phyloP scores from a whole-genome alignment of 1,140 invertebrate genomes.

The Pachyrhynchus sulphureomaculatus region DNA sequence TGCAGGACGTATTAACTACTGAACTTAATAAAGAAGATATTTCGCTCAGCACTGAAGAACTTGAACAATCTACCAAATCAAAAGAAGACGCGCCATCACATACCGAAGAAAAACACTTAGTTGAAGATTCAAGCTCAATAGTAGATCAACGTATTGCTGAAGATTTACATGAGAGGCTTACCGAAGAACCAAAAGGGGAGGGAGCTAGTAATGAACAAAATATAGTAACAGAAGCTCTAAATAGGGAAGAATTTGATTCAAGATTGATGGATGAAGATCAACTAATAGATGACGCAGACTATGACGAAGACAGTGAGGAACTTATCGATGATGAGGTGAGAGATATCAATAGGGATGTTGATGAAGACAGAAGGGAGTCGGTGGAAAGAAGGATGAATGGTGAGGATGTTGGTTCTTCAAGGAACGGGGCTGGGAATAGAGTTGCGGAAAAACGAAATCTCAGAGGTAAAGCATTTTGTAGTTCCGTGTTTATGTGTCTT shows the following conservation, averaged over 20 bases:
- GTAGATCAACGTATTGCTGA: too few species aligned
- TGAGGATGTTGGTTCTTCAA: conserved; percentile 32
- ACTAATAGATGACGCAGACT: conserved; percentile 38
- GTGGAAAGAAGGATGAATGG: conserved; percentile 23
- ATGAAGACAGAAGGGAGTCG: conserved; percentile 18
- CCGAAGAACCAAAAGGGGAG: too few species aligned
- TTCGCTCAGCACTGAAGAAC: too few species aligned
- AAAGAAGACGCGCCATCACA: too few species aligned
- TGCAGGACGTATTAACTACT: background rate
- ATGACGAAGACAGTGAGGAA: conserved; percentile 37
- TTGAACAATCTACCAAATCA: too few species aligned
- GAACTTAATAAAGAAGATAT: too few species aligned
- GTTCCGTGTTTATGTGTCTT: background rate
- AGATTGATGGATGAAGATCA: conserved; percentile 24
- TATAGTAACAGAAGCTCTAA: too few species aligned
- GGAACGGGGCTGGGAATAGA: conserved; percentile 30
- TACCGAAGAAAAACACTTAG: too few species aligned
- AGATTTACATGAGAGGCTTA: too few species aligned
- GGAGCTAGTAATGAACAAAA: too few species aligned
- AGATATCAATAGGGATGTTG: conserved; percentile 32
- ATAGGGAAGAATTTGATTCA: too few species aligned
- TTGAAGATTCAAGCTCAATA: too few species aligned
- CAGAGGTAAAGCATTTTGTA: conserved; percentile 28
- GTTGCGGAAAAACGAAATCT: conserved; percentile 39
- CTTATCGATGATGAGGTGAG: conserved; percentile 31